phyloP scores from a whole-genome alignment of 2,113 vertebrate genomes.

The Myanophis thanlyinensis region DNA sequence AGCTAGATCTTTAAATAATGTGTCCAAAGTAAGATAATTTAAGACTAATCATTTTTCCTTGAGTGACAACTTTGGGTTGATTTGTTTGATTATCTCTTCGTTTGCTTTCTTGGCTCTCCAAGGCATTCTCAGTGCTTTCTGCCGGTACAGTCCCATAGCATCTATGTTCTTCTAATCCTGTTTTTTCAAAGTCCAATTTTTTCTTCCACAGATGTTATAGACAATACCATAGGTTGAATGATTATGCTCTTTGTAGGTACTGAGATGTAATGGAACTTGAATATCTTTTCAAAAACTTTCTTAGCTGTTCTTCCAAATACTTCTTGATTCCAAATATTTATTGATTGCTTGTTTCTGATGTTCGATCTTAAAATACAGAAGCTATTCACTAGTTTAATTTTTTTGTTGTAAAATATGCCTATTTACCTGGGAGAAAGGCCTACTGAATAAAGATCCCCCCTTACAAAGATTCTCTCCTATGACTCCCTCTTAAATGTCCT shows the following conservation, averaged over 20 bases:
- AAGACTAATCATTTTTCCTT: not conserved
- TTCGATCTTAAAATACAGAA: not conserved
- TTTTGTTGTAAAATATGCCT: not conserved
- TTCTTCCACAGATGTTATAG: not conserved
- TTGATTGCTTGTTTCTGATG: not conserved
- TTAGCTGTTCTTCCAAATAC: not conserved
- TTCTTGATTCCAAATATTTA: no score
- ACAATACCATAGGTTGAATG: not conserved
- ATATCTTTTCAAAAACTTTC: not conserved
- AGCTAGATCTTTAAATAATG: not conserved
- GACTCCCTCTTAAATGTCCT: not conserved
- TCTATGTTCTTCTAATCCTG: not conserved
- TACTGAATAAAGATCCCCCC: not conserved
- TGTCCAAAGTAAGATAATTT: not conserved
- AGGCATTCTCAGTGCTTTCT: not conserved
- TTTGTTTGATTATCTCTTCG: not conserved
- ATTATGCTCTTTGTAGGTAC: not conserved
- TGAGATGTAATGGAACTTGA: not conserved
- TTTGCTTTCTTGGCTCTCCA: not conserved
- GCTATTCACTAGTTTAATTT: not conserved
- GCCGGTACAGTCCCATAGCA: not conserved
- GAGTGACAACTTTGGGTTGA: not conserved
- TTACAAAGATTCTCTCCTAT: not conserved
- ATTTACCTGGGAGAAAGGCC: not conserved
- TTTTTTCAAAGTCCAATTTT: not conserved